phyloP scores from a whole-genome alignment of 1,140 invertebrate genomes.

The Alviniconcha marisindica region DNA sequence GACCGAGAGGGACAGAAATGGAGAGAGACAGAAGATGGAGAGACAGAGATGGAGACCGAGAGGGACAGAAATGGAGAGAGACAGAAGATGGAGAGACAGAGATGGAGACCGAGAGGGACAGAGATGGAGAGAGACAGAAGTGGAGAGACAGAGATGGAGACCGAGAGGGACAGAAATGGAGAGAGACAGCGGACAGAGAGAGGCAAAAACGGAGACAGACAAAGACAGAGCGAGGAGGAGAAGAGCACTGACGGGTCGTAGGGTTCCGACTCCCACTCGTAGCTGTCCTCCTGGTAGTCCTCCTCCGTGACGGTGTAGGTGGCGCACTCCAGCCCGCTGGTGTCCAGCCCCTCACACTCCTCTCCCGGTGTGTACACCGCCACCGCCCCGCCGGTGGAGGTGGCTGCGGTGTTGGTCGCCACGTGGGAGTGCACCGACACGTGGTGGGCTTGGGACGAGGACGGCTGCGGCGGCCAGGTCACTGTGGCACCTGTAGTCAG shows the following conservation, averaged over 20 bases:
- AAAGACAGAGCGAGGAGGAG: too few species aligned
- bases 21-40: too few species aligned
- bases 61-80: too few species aligned
- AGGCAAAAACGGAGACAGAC: too few species aligned
- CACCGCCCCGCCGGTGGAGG: slow-evolving; percentile 10
- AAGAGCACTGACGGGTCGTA: slow-evolving; percentile 83
- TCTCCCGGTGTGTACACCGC: slow-evolving; percentile 45
- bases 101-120: too few species aligned
- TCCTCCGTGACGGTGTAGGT: slow-evolving; percentile 55
- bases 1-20: too few species aligned
- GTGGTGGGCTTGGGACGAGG: neutral
- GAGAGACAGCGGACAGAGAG: too few species aligned
- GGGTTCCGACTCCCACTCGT: slow-evolving; percentile 81
- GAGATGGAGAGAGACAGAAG: too few species aligned
- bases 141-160: too few species aligned
- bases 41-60: too few species aligned
- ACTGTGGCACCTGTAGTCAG: slow-evolving; percentile 19
- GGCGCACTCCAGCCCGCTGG: slow-evolving; percentile 31
- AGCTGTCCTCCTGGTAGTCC: slow-evolving; percentile 64
- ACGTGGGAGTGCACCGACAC: neutral
- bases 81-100: too few species aligned
- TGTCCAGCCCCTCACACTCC: slow-evolving; percentile 38
- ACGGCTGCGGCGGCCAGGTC: neutral
- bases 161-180: too few species aligned
- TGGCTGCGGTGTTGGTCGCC: neutral